Conservation (phyloP, 2,113 vertebrate genomes). For the Miniopterus natalensis region DNA sequence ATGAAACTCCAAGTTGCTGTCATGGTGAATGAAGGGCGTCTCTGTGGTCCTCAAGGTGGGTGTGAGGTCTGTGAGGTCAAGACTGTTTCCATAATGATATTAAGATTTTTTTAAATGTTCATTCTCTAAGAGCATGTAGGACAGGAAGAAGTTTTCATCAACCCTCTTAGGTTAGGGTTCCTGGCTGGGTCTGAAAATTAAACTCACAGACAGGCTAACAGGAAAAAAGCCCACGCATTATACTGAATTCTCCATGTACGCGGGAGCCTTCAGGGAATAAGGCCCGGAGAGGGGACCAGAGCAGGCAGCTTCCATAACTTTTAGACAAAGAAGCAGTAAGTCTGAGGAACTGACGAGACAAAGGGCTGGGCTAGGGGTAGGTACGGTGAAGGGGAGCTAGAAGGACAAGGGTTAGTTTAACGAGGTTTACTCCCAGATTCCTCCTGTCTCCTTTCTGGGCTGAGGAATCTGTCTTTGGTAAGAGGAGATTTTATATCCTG, state of each 20-base stretch:
- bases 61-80: neutral
- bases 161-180: neutral
- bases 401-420: neutral
- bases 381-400: neutral
- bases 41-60: neutral
- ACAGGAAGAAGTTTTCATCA: neutral
- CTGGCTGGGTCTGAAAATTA: neutral
- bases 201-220: neutral
- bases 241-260: neutral
- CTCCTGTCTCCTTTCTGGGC: neutral
- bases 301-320: neutral
- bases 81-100: neutral
- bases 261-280: neutral
- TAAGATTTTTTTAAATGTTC: neutral
- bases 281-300: neutral
- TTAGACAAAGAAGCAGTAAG: neutral
- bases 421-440: neutral
- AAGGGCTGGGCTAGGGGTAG: neutral
- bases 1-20: neutral
- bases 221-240: neutral
- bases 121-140: neutral
- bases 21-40: neutral
- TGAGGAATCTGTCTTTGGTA: neutral
- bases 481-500: neutral
- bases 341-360: neutral